Evolutionary conservation across 2,113 vertebrate genomes (phyloP), one percentile per base, ranked within the genome.

Genomic region (Myotis lucifugus): DNA sequence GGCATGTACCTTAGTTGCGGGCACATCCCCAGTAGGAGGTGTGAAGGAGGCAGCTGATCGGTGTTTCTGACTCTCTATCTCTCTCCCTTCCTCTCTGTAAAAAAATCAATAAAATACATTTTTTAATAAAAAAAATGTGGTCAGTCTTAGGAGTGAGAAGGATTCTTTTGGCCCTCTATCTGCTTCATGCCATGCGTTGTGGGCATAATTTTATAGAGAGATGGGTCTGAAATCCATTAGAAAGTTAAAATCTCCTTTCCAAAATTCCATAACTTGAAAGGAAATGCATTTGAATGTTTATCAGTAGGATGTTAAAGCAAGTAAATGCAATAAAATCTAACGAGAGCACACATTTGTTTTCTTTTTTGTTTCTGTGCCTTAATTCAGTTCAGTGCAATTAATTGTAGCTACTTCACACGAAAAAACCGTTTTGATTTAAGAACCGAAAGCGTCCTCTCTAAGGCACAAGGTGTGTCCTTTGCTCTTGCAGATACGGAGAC

Each of bases 401-500:
- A 64, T 37, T 25, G 25, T 23, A 66, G 7, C 11, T 37, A 40
- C 34, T 19, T 42, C 32, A 12, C 8, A 2, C 25, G 37, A 79
- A 66, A 96, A 96, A 83, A 1, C 46, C 19, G 27, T 17, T 69
- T 73, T 61, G 12, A 10, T 88, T 86, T 59, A 34, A 32, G 1
- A 29, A 18, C 40, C 25, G 46, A 19, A 23, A 10, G 91, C 40
- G 64, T 10, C 19, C 34, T 93, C 19, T 32, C 64, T 92, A 34
- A 97, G 37, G 61, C 61, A 42, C 13, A 89, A 32, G 23, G 87
- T 82, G 0, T 97, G 61, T 23, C 64, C 97, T 98, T 97, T 96
- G 27, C 54, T 95, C 23, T 98, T 98, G 94, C 98, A 99, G 99
- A 99, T 99, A 97, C 99, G 99, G 92, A 98, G 99, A 98, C 99